These are phyloP conservation scores for Amniataba percoides DNA, from an alignment of 2,797 vertebrate species.

Conservation along the genomic window DNA sequence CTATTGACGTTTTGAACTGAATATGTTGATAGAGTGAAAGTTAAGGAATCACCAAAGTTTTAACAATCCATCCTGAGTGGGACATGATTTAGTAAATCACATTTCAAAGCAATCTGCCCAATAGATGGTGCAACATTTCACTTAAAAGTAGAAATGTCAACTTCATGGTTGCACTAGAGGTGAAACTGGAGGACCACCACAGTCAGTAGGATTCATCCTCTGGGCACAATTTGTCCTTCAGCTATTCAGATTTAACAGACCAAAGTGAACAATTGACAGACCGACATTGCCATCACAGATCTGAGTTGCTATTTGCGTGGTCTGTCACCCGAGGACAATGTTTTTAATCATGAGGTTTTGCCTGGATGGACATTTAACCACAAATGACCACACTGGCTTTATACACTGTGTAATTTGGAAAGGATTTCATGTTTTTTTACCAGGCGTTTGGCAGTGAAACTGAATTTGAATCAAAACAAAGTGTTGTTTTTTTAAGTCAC, in stretches of 20 bases:
- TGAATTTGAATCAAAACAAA: slow-evolving; percentile 18
- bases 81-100: not conserved
- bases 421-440: not conserved
- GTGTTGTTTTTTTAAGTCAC: slow-evolving; percentile 4
- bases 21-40: not conserved
- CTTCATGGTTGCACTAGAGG: not conserved
- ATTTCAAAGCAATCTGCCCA: not conserved
- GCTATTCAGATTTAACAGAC: not conserved
- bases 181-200: not conserved
- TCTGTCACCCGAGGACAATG: not conserved
- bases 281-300: not conserved
- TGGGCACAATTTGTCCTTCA: not conserved
- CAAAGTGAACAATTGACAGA: not conserved
- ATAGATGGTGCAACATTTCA: not conserved
- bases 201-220: not conserved
- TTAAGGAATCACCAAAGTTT: not conserved
- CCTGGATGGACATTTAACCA: not conserved
- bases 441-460: not conserved
- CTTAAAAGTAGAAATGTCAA: not conserved
- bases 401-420: not conserved
- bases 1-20: not conserved
- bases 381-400: not conserved
- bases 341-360: not conserved
- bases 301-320: no score
- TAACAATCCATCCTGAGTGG: not conserved